Percentiles rank a stretch among this genome's conserved stretches.
phyloP scores from a whole-genome alignment of 1,140 invertebrate species.

The Sinella curviseta region DNA sequence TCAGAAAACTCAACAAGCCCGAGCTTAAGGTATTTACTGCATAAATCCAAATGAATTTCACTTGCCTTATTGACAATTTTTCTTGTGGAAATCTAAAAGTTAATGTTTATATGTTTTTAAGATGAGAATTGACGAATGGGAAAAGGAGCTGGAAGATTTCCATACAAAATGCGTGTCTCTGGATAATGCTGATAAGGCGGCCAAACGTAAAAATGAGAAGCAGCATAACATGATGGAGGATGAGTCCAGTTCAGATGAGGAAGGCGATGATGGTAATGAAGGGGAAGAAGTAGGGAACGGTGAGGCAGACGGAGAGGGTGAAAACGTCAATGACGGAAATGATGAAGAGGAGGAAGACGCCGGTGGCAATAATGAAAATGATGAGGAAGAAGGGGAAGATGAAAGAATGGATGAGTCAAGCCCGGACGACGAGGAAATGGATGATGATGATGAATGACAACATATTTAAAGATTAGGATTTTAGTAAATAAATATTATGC shows the following conservation, averaged over 20 bases:
- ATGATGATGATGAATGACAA: not conserved
- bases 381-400: not conserved
- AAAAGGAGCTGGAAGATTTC: slow-evolving; percentile 31
- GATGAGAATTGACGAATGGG: slow-evolving; percentile 42
- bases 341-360: slow-evolving; percentile 22
- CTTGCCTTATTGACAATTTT: not conserved
- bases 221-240: not conserved
- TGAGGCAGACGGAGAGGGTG: not conserved
- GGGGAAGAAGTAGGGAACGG: not conserved
- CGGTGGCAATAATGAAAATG: not conserved
- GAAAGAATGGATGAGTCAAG: not conserved
- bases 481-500: no score
- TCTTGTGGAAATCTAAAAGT: not conserved
- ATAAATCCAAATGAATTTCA: slow-evolving; percentile 6
- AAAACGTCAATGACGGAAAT: not conserved
- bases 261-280: not conserved
- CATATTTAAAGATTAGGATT: not conserved
- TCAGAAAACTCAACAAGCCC: slow-evolving; percentile 29
- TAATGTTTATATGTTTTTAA: slow-evolving; percentile 12
- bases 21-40: slow-evolving; percentile 34
- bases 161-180: slow-evolving; percentile 36
- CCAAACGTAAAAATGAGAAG: not conserved
- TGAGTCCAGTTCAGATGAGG: no score
- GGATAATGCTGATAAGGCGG: not conserved
- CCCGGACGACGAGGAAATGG: slow-evolving; percentile 9